Conservation (phyloP, 2,797 vertebrate species). For the Brachyrhaphis roseni region DNA sequence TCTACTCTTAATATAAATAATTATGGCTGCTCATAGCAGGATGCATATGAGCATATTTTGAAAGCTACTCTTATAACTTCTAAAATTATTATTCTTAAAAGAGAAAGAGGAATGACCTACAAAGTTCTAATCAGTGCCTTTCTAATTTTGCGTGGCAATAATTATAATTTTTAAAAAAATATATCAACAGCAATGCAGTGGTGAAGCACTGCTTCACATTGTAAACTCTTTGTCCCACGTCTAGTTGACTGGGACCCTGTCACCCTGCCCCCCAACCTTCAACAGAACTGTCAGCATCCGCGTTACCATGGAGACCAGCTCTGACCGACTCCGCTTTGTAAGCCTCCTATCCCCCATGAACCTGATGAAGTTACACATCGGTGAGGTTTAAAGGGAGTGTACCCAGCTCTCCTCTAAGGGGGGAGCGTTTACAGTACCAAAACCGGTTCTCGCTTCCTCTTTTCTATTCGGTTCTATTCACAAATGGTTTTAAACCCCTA, state of each 20-base stretch:
- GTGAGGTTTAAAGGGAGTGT: neutral
- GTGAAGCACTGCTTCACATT: neutral
- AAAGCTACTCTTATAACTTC: neutral
- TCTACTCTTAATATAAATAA: slow-evolving; percentile 7
- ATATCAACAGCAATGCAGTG: neutral
- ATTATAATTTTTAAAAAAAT: neutral
- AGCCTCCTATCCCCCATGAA: neutral
- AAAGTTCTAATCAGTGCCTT: neutral
- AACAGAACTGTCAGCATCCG: slow-evolving; percentile 15
- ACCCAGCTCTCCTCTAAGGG: neutral
- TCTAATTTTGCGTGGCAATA: neutral
- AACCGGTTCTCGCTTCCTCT: slow-evolving; percentile 36
- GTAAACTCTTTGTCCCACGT: neutral
- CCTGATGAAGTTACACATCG: neutral
- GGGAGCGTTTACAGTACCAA: neutral
- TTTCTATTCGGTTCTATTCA: neutral
- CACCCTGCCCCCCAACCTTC: slow-evolving; percentile 8
- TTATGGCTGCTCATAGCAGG: neutral
- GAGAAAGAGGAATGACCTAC: neutral
- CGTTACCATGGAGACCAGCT: slow-evolving; percentile 49
- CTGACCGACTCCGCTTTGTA: neutral
- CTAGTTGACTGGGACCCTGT: neutral
- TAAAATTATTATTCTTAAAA: neutral
- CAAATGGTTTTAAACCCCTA: neutral
- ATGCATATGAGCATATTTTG: neutral